Conservation (phyloP, 2,888 invertebrate genomes). For the Diaphora mendica region DNA sequence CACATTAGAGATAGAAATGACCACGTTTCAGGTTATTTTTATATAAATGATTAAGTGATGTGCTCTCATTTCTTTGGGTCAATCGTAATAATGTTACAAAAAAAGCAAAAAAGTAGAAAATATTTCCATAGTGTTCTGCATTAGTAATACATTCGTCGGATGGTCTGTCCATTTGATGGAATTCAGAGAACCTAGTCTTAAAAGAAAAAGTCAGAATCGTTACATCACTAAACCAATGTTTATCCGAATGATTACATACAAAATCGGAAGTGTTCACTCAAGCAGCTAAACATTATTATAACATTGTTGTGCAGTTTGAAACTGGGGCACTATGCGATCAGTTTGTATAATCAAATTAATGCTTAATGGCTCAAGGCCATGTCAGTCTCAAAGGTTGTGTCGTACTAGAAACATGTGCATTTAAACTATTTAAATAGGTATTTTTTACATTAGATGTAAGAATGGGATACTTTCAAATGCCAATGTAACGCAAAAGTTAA, state of each 20-base stretch:
- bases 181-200: not conserved
- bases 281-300: conserved; percentile 30
- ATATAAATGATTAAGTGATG: conserved; percentile 36
- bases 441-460: not conserved
- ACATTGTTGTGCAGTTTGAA: conserved; percentile 35
- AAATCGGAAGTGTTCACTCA: conserved; percentile 31
- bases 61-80: conserved; percentile 20
- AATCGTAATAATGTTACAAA: not conserved
- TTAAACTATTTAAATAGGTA: not conserved
- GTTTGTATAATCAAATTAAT: conserved; percentile 55
- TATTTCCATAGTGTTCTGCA: not conserved
- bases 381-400: conserved; percentile 41
- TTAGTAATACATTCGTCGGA: not conserved
- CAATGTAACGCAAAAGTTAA: conserved; percentile 2
- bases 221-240: conserved; percentile 4
- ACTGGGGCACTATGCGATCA: conserved; percentile 54
- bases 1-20: conserved; percentile 64
- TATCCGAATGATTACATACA: conserved; percentile 23
- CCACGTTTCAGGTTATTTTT: conserved; percentile 65
- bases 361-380: conserved; percentile 48
- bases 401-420: conserved; percentile 17
- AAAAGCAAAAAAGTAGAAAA: not conserved
- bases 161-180: not conserved
- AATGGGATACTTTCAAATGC: not conserved
- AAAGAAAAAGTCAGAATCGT: not conserved